phyloP scores from a whole-genome alignment of 2,113 vertebrate genomes.

The Lethenteron camtschaticum region DNA sequence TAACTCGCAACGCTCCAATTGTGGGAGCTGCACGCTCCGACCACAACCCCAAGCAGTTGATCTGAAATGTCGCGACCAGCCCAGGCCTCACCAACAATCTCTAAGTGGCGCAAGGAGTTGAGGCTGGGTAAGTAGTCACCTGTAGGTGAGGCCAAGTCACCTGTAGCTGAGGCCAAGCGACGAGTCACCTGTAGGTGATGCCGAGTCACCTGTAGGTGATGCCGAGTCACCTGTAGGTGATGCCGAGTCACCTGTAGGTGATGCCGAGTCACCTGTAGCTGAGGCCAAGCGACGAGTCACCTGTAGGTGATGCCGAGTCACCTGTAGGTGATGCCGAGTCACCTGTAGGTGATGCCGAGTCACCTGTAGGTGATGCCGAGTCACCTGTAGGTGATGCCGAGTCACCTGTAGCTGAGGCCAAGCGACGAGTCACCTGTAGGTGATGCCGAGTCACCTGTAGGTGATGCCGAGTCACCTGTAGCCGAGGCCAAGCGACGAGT shows the following conservation, averaged over 20 bases:
- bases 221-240: neutral
- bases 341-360: neutral
- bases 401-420: neutral
- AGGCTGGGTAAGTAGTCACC: neutral
- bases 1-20: too few relatives aligned
- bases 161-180: neutral
- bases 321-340: neutral
- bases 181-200: neutral
- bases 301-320: slow-evolving; percentile 43
- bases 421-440: neutral
- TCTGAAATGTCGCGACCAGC: too few relatives aligned
- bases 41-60: too few relatives aligned
- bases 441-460: neutral
- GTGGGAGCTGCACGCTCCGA: too few relatives aligned
- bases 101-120: too few relatives aligned
- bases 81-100: too few relatives aligned
- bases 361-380: neutral
- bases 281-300: too few relatives aligned
- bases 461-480: neutral
- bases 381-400: slow-evolving; percentile 53
- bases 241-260: neutral
- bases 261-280: slow-evolving; percentile 49
- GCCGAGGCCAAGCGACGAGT: neutral
- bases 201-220: too few relatives aligned
- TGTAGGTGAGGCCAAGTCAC: neutral